phyloP scores from a whole-genome alignment of 2,888 invertebrate genomes.

The Diarsia brunnea region DNA sequence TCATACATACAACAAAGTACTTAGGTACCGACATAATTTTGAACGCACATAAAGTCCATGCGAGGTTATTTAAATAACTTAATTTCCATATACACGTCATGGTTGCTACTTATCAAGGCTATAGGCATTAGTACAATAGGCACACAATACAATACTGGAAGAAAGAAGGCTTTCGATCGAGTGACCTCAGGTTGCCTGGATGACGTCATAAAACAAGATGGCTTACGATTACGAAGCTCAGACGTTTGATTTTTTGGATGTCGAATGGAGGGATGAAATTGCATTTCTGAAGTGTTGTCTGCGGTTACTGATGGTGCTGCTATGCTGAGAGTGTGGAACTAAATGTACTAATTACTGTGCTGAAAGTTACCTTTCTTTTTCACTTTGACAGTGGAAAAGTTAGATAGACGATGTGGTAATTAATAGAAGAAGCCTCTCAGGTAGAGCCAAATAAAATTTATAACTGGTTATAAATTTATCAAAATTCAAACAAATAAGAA shows the following conservation, averaged over 20 bases:
- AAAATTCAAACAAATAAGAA: constrained; percentile 10
- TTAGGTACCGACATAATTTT: constrained; percentile 25
- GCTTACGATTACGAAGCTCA: constrained; percentile 32
- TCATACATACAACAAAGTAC: constrained; percentile 3
- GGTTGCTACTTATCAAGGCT: constrained; percentile 70
- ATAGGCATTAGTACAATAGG: constrained; percentile 47
- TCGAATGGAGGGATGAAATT: not conserved
- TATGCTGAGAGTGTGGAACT: not conserved
- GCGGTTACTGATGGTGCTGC: not conserved
- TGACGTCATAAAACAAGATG: constrained; percentile 60
- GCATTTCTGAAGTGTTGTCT: not conserved
- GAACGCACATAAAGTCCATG: constrained; percentile 34
- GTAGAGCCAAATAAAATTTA: not conserved
- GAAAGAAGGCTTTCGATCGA: constrained; percentile 29
- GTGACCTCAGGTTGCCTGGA: constrained; percentile 43
- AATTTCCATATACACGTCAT: constrained; percentile 72
- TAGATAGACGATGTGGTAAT: not conserved
- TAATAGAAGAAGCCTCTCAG: not conserved
- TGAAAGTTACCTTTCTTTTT: not conserved
- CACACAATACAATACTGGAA: constrained; percentile 46
- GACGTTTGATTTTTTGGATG: constrained; percentile 26
- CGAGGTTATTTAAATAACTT: constrained; percentile 67
- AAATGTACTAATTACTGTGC: not conserved
- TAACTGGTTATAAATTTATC: not conserved
- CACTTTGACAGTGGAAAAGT: not conserved